A percentile compares a stretch with the other conserved stretches of the same genome.
These are phyloP conservation scores for Harpegnathos saltator DNA, from an alignment of 1,140 invertebrate species.

Conservation along the genomic window DNA sequence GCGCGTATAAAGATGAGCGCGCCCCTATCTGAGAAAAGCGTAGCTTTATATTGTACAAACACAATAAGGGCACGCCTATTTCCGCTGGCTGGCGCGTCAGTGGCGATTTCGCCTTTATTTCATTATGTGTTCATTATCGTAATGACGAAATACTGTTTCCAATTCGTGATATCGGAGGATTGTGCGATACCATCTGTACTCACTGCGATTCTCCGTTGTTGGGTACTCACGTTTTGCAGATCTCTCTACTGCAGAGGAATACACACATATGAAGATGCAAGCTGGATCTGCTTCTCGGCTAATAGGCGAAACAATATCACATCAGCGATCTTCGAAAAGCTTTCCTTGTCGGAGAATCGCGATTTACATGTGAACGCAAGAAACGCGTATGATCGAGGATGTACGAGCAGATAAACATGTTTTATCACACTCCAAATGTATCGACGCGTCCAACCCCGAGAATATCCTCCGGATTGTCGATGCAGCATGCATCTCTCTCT, in stretches of 20 bases:
- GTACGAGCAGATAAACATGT: slow-evolving; percentile 26
- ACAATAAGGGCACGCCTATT: slow-evolving; percentile 35
- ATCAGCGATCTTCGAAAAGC: background rate
- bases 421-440: background rate
- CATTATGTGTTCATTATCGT: slow-evolving; percentile 43
- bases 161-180: slow-evolving; percentile 1
- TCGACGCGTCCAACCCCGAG: background rate
- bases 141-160: slow-evolving; percentile 22
- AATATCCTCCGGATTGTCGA: slow-evolving; percentile 44
- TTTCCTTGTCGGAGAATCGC: slow-evolving; percentile 16
- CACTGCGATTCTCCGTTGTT: too few relatives aligned
- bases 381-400: background rate
- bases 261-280: too few relatives aligned
- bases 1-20: background rate
- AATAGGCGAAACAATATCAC: too few relatives aligned
- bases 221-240: too few relatives aligned
- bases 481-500: background rate
- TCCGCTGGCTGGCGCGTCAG: background rate
- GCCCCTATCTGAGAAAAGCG: background rate
- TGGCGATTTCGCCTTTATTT: slow-evolving; percentile 44
- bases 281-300: too few relatives aligned
- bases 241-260: too few relatives aligned
- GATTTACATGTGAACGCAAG: slow-evolving; percentile 46
- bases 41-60: slow-evolving; percentile 2
- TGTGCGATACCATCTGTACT: too few relatives aligned